Evolutionary conservation across 2,888 invertebrate genomes (phyloP), one percentile per base, ranked within the genome.

Genomic region (Papilio gigon): DNA sequence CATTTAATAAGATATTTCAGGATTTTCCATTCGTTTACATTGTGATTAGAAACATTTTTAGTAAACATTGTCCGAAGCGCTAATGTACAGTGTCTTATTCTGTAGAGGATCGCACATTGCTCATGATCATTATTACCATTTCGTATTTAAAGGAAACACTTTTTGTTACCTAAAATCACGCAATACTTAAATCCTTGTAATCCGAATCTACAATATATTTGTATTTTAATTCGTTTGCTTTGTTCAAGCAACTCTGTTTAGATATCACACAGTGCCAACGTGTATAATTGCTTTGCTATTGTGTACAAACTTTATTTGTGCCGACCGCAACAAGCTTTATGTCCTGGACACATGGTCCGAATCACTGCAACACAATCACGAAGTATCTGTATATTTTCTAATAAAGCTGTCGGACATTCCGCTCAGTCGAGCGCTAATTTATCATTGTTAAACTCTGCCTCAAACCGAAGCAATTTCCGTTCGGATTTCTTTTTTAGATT

Each of bases 401-500:
- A 88, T 88, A 89, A 87, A 87, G 83, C 80, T 78, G 76, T 77
- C 80, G 85, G 85, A 85, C 85, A 82, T 84, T 84, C 77, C 77
- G 77, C 81, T 82, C 84, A 83, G 81, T 77, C 80, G 81, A 79
- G 74, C 79, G 81, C 87, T 87, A 88, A 89, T 89, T 91, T 89
- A 87, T 89, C 88, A 88, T 86, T 88, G 86, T 86, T 86, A 85
- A 80, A 83, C 79, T 78, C 80, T 78, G 82, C 81, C 82, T 85
- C 82, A 84, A 87, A 85, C 82, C 84, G 85, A 86, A 86, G 88
- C 85, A 86, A 89, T 90, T 87, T 86, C 81, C 83, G 78, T 80
- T 81, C 82, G 81, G 82, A 80, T 84, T 82, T 78, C 82, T 79
- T 83, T 81, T 78, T 80, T 75, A 77, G 76, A 79, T 77, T 77